A percentile compares a stretch with the other conserved stretches of the same genome.
phyloP scores from a whole-genome alignment of 2,113 vertebrate species.

The Thamnaconus septentrionalis region DNA sequence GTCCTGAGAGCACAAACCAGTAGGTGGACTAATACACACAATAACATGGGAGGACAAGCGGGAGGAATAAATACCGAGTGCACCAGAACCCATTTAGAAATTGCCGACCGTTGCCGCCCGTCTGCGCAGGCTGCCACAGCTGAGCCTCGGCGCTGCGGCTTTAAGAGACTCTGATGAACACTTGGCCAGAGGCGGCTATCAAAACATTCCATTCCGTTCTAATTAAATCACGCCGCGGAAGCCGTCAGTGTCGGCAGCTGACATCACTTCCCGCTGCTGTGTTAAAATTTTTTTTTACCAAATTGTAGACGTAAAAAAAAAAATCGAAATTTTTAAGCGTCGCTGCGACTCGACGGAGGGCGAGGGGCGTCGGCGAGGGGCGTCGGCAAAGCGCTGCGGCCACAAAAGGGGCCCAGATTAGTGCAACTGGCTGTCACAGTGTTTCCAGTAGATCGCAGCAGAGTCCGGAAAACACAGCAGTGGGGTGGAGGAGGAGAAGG shows the following conservation, averaged over 20 bases:
- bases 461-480: slow-evolving; percentile 11
- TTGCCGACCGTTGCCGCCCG: not conserved
- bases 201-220: slow-evolving; percentile 4
- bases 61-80: slow-evolving; percentile 11
- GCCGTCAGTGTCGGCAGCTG: too few species aligned
- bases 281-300: too few species aligned
- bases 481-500: not conserved
- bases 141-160: slow-evolving; percentile 10
- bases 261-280: too few species aligned
- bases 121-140: not conserved
- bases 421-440: slow-evolving; percentile 25
- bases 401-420: slow-evolving; percentile 14
- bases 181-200: not conserved
- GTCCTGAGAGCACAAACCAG: too few species aligned
- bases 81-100: slow-evolving; percentile 18
- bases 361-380: too few species aligned
- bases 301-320: too few species aligned
- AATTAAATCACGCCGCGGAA: too few species aligned
- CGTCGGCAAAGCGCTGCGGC: too few species aligned
- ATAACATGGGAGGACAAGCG: slow-evolving; percentile 11
- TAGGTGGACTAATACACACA: not conserved
- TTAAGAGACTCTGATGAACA: slow-evolving; percentile 8
- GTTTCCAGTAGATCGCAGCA: slow-evolving; percentile 14
- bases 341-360: too few species aligned
- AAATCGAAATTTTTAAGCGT: too few species aligned